Evolutionary conservation across 2,797 vertebrate genomes (phyloP).

Genomic region (Sebastes minor): DNA sequence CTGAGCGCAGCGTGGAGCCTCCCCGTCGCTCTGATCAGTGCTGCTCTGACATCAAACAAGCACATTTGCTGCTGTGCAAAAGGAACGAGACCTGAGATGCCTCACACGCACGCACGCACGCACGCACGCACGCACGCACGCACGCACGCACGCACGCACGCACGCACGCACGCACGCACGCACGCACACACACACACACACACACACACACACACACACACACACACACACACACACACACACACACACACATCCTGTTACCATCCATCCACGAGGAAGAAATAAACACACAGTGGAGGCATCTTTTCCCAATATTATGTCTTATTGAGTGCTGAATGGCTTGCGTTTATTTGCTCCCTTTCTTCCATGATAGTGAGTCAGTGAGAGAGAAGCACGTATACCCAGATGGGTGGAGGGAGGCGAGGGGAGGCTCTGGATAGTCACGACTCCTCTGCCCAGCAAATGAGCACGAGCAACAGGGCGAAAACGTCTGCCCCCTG

Average conservation of each 20-base stretch:
- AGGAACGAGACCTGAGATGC: conserved; percentile 7
- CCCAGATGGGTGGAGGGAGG: conserved; percentile 13
- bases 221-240: neutral
- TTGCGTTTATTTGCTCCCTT: conserved; percentile 14
- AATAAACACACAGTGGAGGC: neutral
- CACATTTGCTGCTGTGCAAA: conserved; percentile 27
- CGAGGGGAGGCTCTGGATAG: conserved; percentile 59
- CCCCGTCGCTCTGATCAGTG: conserved; percentile 43
- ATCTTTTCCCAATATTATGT: conserved; percentile 7
- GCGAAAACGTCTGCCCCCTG: conserved; percentile 18
- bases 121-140: neutral
- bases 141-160: neutral
- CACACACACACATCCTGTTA: neutral
- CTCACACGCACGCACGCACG: neutral
- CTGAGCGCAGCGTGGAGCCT: conserved; percentile 42
- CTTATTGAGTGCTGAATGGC: conserved; percentile 26
- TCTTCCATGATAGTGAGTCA: conserved; percentile 41
- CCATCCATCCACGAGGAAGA: neutral
- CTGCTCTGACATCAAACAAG: conserved; percentile 55
- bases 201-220: neutral
- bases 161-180: no score
- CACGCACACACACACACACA: neutral
- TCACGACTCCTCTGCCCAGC: conserved; percentile 78
- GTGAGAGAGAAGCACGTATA: conserved; percentile 37
- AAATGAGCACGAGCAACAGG: conserved; percentile 73